A percentile compares a stretch with the other conserved stretches of the same genome.
These are phyloP conservation scores for Aspidapion aeneum DNA, from an alignment of 2,888 invertebrate species.

Conservation along the genomic window DNA sequence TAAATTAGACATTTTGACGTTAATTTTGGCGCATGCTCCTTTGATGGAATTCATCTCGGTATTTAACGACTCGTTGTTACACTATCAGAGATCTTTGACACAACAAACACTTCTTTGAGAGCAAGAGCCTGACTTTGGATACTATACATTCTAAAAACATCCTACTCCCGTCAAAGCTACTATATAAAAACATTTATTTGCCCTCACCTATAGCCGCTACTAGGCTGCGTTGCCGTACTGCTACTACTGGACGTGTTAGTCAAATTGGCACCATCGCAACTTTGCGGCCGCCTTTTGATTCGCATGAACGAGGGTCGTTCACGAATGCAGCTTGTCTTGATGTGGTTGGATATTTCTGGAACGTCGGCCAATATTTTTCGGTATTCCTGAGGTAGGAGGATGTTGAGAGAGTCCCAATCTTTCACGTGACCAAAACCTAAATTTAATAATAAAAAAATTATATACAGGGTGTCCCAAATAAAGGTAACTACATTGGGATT, in stretches of 20 bases:
- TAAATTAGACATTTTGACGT: no score
- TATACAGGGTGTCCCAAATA: no score
- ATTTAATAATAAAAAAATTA: not conserved
- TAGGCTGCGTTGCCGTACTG: conserved; percentile 74
- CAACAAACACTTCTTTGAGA: no score
- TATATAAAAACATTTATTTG: no score
- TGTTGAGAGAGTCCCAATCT: conserved; percentile 92
- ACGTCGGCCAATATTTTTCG: conserved; percentile 74
- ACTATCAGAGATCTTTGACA: no score
- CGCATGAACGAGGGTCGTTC: conserved; percentile 56
- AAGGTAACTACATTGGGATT: no score
- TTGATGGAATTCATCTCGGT: no score
- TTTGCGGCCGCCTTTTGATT: conserved; percentile 55
- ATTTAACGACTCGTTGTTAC: no score
- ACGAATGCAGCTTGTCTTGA: conserved; percentile 54
- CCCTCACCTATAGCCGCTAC: conserved; percentile 65
- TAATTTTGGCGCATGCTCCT: no score
- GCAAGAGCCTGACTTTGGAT: no score
- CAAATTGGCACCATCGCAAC: conserved; percentile 58
- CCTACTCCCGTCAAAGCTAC: no score
- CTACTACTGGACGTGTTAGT: conserved; percentile 61
- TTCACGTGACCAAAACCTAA: conserved; percentile 75
- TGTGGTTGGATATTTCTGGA: conserved; percentile 68
- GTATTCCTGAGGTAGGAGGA: conserved; percentile 83
- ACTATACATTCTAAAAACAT: no score